Percentiles rank a stretch among this genome's conserved stretches.
Evolutionary conservation across 2,888 invertebrate species (phyloP).

Genomic region (Caenorhabditis drosophilae): DNA sequence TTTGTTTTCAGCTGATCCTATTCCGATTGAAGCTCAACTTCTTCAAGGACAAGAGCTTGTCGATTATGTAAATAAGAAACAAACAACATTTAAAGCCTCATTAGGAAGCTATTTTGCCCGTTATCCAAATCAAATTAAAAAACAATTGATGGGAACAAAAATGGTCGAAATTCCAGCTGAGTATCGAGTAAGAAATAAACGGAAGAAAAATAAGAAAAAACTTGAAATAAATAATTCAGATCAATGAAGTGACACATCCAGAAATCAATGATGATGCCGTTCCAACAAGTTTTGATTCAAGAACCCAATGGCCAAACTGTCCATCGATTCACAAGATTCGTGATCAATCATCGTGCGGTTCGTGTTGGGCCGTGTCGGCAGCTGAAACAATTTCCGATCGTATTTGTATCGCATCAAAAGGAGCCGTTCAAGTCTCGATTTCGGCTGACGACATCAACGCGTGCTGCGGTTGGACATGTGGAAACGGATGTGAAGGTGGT

Average conservation of each 20-base stretch:
- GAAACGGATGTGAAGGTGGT: constrained; percentile 79
- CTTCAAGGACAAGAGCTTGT: constrained; percentile 50
- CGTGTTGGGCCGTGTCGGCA: constrained; percentile 79
- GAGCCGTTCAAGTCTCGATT: constrained; percentile 62
- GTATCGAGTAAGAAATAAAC: constrained; percentile 34
- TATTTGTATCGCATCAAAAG: constrained; percentile 71
- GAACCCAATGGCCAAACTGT: constrained; percentile 50
- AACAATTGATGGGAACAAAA: constrained; percentile 49
- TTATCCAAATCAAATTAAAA: constrained; percentile 40
- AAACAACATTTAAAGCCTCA: constrained; percentile 39
- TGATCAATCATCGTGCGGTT: constrained; percentile 70
- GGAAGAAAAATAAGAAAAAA: neutral
- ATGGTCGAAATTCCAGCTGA: constrained; percentile 44
- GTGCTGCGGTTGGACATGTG: constrained; percentile 70
- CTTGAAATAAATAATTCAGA: constrained; percentile 10
- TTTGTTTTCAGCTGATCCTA: constrained; percentile 7
- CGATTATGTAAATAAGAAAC: constrained; percentile 49
- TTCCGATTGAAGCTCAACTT: constrained; percentile 32
- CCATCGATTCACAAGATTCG: constrained; percentile 71
- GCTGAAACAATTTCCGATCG: constrained; percentile 72
- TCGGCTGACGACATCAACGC: constrained; percentile 72
- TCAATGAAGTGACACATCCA: constrained; percentile 35
- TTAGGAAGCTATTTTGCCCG: constrained; percentile 38
- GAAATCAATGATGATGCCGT: constrained; percentile 39
- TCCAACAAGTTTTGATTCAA: constrained; percentile 51